Conservation (phyloP, 2,888 invertebrate genomes). For the Thereva unica region DNA sequence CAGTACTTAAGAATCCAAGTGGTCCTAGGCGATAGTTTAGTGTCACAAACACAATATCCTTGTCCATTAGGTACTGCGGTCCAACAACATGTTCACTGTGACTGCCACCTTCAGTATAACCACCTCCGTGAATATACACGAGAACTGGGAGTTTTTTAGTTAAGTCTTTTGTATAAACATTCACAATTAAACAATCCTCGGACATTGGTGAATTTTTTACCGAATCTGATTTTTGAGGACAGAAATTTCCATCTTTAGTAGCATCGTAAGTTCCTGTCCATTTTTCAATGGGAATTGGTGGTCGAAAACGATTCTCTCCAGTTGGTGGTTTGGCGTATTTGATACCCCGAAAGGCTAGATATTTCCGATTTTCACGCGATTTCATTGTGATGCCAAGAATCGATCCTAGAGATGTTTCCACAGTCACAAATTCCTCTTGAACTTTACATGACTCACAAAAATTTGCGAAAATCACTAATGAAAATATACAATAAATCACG, state of each 20-base stretch:
- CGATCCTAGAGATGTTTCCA: slow-evolving; percentile 51
- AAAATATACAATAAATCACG: no score
- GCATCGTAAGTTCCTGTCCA: slow-evolving; percentile 57
- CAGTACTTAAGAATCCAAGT: slow-evolving; percentile 64
- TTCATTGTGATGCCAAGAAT: slow-evolving; percentile 57
- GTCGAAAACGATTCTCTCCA: slow-evolving; percentile 58
- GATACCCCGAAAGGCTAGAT: slow-evolving; percentile 60
- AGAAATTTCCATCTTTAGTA: slow-evolving; percentile 55
- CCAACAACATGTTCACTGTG: slow-evolving; percentile 47
- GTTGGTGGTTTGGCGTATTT: slow-evolving; percentile 58
- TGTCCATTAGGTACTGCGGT: slow-evolving; percentile 51
- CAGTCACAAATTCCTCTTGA: slow-evolving; percentile 4
- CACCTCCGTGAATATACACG: slow-evolving; percentile 52
- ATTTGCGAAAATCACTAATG: no score
- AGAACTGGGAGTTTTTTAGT: slow-evolving; percentile 46
- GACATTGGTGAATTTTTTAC: slow-evolving; percentile 51
- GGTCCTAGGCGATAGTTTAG: slow-evolving; percentile 54
- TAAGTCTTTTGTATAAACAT: slow-evolving; percentile 61
- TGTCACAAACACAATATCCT: slow-evolving; percentile 51
- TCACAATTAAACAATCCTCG: slow-evolving; percentile 69
- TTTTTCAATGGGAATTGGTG: slow-evolving; percentile 46
- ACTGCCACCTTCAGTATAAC: slow-evolving; percentile 46
- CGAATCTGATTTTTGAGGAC: slow-evolving; percentile 47
- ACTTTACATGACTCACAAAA: no score
- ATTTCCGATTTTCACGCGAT: slow-evolving; percentile 54